These are phyloP conservation scores for Gisinianus flammeolus DNA, from an alignment of 2,888 invertebrate species.

Conservation along the genomic window DNA sequence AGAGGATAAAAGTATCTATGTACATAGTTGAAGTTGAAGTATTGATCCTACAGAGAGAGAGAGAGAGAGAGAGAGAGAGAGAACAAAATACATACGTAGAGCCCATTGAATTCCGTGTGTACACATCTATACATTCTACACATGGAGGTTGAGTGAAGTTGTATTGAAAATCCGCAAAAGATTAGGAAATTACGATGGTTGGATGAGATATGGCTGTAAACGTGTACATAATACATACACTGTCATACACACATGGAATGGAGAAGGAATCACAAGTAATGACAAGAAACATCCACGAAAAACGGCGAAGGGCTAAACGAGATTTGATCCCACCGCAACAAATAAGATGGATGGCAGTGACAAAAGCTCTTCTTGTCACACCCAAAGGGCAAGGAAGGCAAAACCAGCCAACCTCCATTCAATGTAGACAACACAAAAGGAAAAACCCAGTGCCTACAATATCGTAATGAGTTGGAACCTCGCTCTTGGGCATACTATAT, in stretches of 20 bases:
- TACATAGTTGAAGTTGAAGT: too few species aligned
- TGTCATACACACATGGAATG: neutral
- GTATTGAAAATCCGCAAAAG: neutral
- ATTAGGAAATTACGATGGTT: neutral
- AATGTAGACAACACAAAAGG: constrained; percentile 33
- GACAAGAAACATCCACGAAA: neutral
- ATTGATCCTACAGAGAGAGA: too few species aligned
- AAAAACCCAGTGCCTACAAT: constrained; percentile 4
- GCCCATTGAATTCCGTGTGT: too few species aligned
- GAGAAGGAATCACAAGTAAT: neutral
- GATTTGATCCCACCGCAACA: constrained; percentile 8
- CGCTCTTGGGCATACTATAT: neutral
- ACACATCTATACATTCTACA: too few species aligned
- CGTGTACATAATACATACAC: too few species aligned
- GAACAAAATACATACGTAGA: too few species aligned
- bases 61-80: too few species aligned
- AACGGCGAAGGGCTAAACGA: neutral
- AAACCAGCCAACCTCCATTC: constrained; percentile 14
- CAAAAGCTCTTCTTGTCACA: constrained; percentile 33
- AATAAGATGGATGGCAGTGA: constrained; percentile 20
- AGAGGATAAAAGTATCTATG: too few species aligned
- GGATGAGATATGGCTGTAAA: neutral
- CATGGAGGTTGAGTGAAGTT: too few species aligned
- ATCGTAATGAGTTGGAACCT: neutral
- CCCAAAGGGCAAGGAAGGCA: constrained; percentile 40